Evolutionary conservation across 2,797 vertebrate genomes (phyloP), one percentile per base, ranked within the genome.

Genomic region (Gastrophryne carolinensis): DNA sequence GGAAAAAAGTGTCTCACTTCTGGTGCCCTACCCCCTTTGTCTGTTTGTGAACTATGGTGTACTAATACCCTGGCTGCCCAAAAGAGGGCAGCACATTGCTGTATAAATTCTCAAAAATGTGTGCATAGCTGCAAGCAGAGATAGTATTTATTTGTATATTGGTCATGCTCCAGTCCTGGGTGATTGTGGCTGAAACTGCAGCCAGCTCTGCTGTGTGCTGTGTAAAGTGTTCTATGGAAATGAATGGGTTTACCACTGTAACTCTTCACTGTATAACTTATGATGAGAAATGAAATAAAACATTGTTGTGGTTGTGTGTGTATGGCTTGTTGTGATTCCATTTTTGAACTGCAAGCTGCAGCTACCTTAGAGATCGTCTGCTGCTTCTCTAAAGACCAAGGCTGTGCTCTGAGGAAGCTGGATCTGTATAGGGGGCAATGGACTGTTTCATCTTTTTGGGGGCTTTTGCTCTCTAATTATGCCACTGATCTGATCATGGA

Each of bases 231-330:
- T 27, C 27, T 12, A 30, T 58, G 27, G n/a, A 4, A 27, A 32
- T 49, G 1, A 2, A 15, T 47, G 12, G 17, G 6, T 10, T 57
- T 34, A 30, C n/a, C 57, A 49, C 47, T 63, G 58, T 63, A 72
- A 63, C 70, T 39, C 19, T 53, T 72, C 70, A 72, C 70, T 72
- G 70, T 72, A 63, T 72, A 72, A 72, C 21, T 72, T 72, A 72
- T 47, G 6, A 60, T 11, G 49, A 34, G n/a, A n/a, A n/a, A 61
- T 72, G 13, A 26, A 69, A 54, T 67, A 71, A 67, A 70, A 34
- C 49, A 19, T 47, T 47, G 35, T 26, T 70, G 67, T 58, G 37
- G n/a, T n/a, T n/a, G n/a, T n/a, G n/a, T n/a, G n/a, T n/a, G n/a
- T n/a, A n/a, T n/a, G n/a, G n/a, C n/a, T n/a, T n/a, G n/a, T n/a